Percentiles rank a stretch among this genome's conserved stretches.
Conservation (phyloP, 2,888 invertebrate species). For the Eupithecia dodoneata region DNA sequence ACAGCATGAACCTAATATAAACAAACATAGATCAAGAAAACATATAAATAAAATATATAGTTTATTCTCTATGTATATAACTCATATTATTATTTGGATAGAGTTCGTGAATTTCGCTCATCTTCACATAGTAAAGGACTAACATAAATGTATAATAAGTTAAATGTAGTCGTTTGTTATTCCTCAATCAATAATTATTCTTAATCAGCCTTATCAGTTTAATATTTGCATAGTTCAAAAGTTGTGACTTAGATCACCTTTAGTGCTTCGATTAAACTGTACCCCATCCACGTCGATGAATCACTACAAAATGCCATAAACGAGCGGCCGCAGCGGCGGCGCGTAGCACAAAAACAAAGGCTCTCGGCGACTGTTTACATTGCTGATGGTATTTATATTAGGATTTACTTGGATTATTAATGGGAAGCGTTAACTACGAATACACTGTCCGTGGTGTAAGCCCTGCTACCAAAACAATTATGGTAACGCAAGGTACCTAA, state of each 20-base stretch:
- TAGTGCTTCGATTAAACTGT: neutral
- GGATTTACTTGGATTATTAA: constrained; percentile 35
- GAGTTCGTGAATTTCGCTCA: too few species aligned
- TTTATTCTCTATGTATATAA: too few species aligned
- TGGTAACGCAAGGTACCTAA: neutral
- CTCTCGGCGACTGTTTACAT: constrained; percentile 33
- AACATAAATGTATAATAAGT: too few species aligned
- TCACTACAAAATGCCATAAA: neutral
- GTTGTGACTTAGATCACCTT: neutral
- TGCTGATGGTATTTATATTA: constrained; percentile 38
- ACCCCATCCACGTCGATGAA: neutral
- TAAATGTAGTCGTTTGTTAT: too few species aligned
- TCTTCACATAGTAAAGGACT: too few species aligned
- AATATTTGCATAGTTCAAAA: neutral
- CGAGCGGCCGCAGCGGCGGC: neutral
- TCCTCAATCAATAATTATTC: too few species aligned
- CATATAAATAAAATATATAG: too few species aligned
- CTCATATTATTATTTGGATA: too few species aligned
- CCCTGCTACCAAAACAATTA: neutral
- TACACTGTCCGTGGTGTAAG: constrained; percentile 3
- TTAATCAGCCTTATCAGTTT: neutral
- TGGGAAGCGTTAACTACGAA: constrained; percentile 20
- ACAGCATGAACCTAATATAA: neutral
- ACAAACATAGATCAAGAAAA: too few species aligned
- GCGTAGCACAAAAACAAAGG: constrained; percentile 35